Conservation (phyloP, 2,113 vertebrate species). For the Proteles cristata region DNA sequence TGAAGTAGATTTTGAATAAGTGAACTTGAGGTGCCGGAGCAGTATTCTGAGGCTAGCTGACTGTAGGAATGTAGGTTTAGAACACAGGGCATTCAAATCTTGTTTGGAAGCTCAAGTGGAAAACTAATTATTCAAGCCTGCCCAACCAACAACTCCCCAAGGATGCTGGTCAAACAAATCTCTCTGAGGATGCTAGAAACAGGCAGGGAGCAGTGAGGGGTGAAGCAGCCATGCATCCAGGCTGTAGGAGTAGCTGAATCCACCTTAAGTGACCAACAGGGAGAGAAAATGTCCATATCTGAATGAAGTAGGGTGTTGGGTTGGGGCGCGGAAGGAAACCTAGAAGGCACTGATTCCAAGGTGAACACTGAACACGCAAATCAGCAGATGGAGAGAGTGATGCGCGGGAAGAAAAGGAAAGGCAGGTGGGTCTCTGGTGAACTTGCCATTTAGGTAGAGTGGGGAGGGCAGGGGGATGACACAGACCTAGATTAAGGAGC, state of each 20-base stretch:
- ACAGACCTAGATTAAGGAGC: not conserved
- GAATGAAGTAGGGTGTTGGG: not conserved
- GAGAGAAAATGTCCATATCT: not conserved
- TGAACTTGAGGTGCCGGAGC: rapidly evolving
- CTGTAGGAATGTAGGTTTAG: not conserved
- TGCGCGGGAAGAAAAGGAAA: not conserved
- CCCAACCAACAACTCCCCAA: not conserved
- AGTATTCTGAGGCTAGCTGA: not conserved
- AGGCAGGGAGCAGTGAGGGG: not conserved
- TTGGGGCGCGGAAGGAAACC: not conserved
- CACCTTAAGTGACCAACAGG: not conserved
- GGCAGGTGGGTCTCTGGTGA: not conserved
- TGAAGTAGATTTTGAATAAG: not conserved
- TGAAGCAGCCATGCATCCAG: not conserved
- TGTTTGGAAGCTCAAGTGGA: not conserved
- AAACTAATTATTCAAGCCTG: not conserved
- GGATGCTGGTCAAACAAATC: not conserved
- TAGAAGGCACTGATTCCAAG: not conserved
- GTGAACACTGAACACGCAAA: not conserved
- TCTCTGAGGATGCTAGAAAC: not conserved
- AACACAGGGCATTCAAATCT: not conserved
- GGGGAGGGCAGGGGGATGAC: not conserved
- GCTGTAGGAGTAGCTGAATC: not conserved
- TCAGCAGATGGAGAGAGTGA: not conserved
- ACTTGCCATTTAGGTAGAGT: too few relatives aligned